Base-by-base conservation (phyloP, 2,113 vertebrate species). In the Mellivora capensis region DNA sequence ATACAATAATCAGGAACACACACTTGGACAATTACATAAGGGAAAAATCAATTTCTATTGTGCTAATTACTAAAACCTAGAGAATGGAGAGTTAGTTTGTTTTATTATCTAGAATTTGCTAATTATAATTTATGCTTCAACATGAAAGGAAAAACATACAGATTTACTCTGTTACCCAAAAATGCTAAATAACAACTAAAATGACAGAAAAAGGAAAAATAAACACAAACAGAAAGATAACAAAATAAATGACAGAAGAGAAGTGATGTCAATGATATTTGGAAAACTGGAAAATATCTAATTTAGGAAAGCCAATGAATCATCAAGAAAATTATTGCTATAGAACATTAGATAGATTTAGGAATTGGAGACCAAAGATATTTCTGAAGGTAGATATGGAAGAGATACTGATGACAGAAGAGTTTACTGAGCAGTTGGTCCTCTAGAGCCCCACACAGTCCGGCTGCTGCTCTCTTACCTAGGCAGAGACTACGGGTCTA, bases 71-170 rank as follows among this genome's bases (percentile, higher is more conserved):
- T 80, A 44, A 86, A 90, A 86, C 59, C 20, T 34, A 0, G 21
- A 44, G 18, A 59, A n/a, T 59, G 27, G 1, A 7, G 12, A 62
- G 6, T 80, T 89, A 34, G 13, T 80, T 88, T 54, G 9, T 31
- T 90, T 72, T 72, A 83, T 59, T 7, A 84, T 76, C 34, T 39
- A 90, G 29, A 96, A 96, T 90, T 90, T 95, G 25, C 47, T 96
- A 86, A 59, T 21, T 57, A 77, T 80, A 85, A 85, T 93, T 88
- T 81, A 64, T 52, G 20, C 21, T 83, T 96, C 31, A 62, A 44
- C 0, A 25, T 52, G 25, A 86, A 76, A 74, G 0, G 25, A 34
- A 95, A 93, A 91, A 37, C 11, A 62, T 18, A 34, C 7, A 47
- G 71, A 87, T 88, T 90, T 76, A 64, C 11, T 90, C 25, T 93